Evolutionary conservation across 2,113 vertebrate species (phyloP).

Genomic region (Chaenogobius annularis): DNA sequence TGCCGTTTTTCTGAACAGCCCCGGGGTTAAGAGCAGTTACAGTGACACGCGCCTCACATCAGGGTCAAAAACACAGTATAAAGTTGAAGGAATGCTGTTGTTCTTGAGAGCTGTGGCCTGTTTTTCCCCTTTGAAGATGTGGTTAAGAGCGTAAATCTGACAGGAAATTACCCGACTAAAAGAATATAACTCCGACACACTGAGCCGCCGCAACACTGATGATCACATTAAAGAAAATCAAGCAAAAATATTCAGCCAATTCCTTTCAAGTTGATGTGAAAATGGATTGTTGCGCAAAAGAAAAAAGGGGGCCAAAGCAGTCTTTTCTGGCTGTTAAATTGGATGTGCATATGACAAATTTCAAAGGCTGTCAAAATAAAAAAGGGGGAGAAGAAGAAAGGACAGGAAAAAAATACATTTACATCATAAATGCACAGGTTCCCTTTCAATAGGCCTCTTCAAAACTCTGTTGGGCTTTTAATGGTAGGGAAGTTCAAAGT

Average conservation of each 20-base stretch:
- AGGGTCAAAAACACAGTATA: constrained; percentile 17
- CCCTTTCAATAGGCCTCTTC: constrained; percentile 87
- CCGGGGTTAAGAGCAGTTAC: not conserved
- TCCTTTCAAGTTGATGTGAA: constrained; percentile 65
- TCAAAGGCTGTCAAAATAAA: constrained; percentile 92
- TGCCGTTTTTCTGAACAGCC: not conserved
- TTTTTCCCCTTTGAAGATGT: constrained; percentile 53
- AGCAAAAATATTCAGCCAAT: constrained; percentile 57
- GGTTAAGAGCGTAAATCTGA: constrained; percentile 52
- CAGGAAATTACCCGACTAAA: constrained; percentile 60
- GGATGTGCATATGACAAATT: constrained; percentile 93
- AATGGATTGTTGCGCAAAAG: constrained; percentile 55
- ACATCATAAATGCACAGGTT: constrained; percentile 93
- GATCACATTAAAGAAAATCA: constrained; percentile 62
- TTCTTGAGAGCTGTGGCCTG: constrained; percentile 36
- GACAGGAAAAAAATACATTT: constrained; percentile 83
- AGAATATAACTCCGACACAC: constrained; percentile 50
- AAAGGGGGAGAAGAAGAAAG: constrained; percentile 57
- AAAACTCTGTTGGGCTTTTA: constrained; percentile 92
- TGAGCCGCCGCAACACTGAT: constrained; percentile 47
- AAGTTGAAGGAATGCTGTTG: constrained; percentile 18
- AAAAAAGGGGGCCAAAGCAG: constrained; percentile 68
- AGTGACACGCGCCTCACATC: constrained; percentile 18
- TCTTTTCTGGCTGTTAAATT: constrained; percentile 87
- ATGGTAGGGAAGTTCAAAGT: constrained; percentile 93